Evolutionary conservation across 2,888 invertebrate species (phyloP).

Genomic region (Erannis defoliaria): DNA sequence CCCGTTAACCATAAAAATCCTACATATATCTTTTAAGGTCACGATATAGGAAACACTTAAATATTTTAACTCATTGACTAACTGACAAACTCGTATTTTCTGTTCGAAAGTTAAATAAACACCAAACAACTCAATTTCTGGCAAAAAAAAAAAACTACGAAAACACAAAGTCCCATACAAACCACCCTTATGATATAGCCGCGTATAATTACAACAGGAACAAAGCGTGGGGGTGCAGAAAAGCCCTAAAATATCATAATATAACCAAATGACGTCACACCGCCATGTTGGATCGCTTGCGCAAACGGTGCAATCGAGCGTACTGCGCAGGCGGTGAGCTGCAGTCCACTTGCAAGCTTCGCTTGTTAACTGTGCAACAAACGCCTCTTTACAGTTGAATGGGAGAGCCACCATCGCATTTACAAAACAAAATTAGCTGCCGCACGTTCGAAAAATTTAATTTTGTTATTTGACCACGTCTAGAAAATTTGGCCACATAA

Average conservation of each 20-base stretch:
- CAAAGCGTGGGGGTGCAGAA: conserved; percentile 36
- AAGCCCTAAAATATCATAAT: conserved; percentile 34
- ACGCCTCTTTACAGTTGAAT: background rate
- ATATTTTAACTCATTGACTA: too few relatives aligned
- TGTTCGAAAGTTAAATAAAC: background rate
- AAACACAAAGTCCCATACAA: conserved; percentile 23
- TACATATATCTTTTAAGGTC: background rate
- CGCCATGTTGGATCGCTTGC: conserved; percentile 28
- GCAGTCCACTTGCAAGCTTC: background rate
- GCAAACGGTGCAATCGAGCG: conserved; percentile 10
- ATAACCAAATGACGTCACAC: conserved; percentile 26
- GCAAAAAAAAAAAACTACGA: background rate
- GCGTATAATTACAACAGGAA: conserved; percentile 37
- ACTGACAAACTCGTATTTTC: background rate
- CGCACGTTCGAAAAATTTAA: too few relatives aligned
- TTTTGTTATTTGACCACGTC: background rate
- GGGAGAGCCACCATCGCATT: background rate
- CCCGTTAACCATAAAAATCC: too few relatives aligned
- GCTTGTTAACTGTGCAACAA: conserved; percentile 6
- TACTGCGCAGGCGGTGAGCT: conserved; percentile 33
- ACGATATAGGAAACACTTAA: too few relatives aligned
- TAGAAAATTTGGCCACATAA: background rate
- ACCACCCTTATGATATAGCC: conserved; percentile 29
- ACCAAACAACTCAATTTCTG: background rate
- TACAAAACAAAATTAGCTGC: background rate